phyloP scores from a whole-genome alignment of 1,140 invertebrate genomes.

The Trachymyrmex septentrionalis region DNA sequence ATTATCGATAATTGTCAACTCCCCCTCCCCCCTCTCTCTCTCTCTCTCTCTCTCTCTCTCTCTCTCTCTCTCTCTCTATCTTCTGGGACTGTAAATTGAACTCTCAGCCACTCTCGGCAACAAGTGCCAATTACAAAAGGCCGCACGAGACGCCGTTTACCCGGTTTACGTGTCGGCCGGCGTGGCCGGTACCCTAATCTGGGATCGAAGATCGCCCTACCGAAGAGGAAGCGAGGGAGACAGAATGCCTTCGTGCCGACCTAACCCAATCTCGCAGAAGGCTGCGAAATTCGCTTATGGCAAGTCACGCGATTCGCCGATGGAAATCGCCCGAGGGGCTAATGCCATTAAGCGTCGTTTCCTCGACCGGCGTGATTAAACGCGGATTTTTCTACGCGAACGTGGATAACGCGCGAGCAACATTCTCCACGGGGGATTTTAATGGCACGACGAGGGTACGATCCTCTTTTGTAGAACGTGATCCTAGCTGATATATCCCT shows the following conservation, averaged over 20 bases:
- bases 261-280: constrained; percentile 55
- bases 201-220: constrained; percentile 46
- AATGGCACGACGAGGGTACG: constrained; percentile 44
- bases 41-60: neutral
- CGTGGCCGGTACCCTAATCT: constrained; percentile 38
- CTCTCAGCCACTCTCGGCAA: constrained; percentile 43
- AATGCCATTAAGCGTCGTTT: constrained; percentile 59
- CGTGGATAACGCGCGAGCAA: constrained; percentile 23
- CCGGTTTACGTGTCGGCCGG: constrained; percentile 54
- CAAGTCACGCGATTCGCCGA: constrained; percentile 61
- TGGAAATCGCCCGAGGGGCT: constrained; percentile 57
- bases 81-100: constrained; percentile 49
- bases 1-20: constrained; percentile 59
- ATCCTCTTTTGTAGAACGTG: constrained; percentile 34
- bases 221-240: constrained; percentile 29
- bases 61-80: neutral
- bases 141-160: constrained; percentile 52
- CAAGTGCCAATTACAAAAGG: constrained; percentile 62
- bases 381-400: constrained; percentile 56
- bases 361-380: constrained; percentile 54
- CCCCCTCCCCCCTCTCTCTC: neutral
- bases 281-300: constrained; percentile 58
- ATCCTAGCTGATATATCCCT: constrained; percentile 16
- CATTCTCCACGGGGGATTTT: constrained; percentile 40
- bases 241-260: constrained; percentile 48